Evolutionary conservation across 2,888 invertebrate species (phyloP), one percentile per base, ranked within the genome.

Genomic region (Muscina levida): DNA sequence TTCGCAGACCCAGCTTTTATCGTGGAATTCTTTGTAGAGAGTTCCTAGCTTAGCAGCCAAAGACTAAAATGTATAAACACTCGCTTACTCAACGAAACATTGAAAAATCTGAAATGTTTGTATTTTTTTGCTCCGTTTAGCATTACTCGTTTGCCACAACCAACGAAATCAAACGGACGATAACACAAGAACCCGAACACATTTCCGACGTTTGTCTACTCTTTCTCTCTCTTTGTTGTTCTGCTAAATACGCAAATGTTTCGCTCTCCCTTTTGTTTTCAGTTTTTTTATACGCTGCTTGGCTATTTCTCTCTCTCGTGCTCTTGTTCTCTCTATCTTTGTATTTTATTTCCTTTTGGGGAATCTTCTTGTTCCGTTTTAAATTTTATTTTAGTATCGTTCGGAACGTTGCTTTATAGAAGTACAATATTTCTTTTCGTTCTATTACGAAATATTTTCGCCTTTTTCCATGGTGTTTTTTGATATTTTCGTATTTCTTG

Each of bases 1-100:
- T 79, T 75, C 53, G 62, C 79, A 79, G 79, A 67, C 59, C 59
- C 72, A 75, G 37, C 72, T 75, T 72, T 62, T 68, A 72, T 75
- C 62, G 70, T 72, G 17, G 48, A 71, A 67, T 71, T 62, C 68
- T 79, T 65, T 65, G 79, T 79, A 79, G 79, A 75, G 75, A 70
- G 73, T 75, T 75, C 72, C 75, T 79, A 62, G 74, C 79, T 67
- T 68, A 79, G 79, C 79, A 79, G 79, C 79, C 62, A 75, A 79
- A 79, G 79, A 79, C 79, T 79, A 72, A 79, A 79, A 72, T 46
- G 71, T 79, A 72, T 68, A 59, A 75, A 72, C 51, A 59, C 59
- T 46, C 51, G 56, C 67, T 79, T 67, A 67, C 75, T 79, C 79
- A 79, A 51, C 68, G 62, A 62, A 75, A 72, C 70, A 75, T 75